Evolutionary conservation across 2,113 vertebrate species (phyloP).

Genomic region (Pampusana beccarii): DNA sequence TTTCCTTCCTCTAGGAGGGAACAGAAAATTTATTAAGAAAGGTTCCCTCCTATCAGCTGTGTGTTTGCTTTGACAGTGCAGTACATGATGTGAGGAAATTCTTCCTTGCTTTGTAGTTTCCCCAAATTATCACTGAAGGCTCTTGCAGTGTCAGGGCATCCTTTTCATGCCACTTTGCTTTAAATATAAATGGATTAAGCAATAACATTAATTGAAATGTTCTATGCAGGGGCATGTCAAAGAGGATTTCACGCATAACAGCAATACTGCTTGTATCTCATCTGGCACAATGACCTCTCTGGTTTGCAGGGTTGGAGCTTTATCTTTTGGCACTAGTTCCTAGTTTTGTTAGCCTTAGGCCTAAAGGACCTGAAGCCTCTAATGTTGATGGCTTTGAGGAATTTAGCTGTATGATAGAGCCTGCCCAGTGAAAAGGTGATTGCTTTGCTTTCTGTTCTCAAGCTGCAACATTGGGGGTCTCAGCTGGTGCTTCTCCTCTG

Average conservation of each 20-base stretch:
- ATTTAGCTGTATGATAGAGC: not conserved
- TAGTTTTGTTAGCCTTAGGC: not conserved
- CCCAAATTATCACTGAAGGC: not conserved
- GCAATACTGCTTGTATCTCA: not conserved
- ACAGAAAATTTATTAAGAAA: not conserved
- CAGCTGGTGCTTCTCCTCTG: not conserved
- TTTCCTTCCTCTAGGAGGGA: not conserved
- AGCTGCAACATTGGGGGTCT: not conserved
- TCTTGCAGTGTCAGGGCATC: not conserved
- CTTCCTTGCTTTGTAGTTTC: not conserved
- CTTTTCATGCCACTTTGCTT: not conserved
- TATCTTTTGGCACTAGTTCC: not conserved
- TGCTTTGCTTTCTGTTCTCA: not conserved
- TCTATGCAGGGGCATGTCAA: not conserved
- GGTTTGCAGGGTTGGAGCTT: fast-evolving
- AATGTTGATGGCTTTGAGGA: fast-evolving
- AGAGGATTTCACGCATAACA: not conserved
- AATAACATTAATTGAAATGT: not conserved
- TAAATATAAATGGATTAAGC: slow-evolving; percentile 21
- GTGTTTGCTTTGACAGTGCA: not conserved
- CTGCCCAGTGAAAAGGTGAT: not conserved
- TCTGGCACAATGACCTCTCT: not conserved
- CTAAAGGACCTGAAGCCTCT: not conserved
- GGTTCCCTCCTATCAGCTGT: not conserved
- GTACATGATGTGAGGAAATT: not conserved